phyloP scores from a whole-genome alignment of 1,140 invertebrate genomes.

The Planococcus citri region DNA sequence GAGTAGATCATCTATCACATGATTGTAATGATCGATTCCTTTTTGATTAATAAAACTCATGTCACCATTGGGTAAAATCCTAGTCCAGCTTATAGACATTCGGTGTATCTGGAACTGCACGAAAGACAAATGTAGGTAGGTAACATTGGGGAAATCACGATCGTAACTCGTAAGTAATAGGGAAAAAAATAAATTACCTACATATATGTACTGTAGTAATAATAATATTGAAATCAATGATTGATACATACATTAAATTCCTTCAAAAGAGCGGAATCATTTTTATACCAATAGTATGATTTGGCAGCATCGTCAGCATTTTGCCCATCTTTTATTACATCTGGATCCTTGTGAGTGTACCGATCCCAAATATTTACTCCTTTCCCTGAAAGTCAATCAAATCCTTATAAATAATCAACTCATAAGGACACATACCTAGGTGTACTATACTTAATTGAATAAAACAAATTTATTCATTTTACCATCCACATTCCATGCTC shows the following conservation, averaged over 20 bases:
- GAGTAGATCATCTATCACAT: constrained; percentile 46
- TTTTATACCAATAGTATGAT: constrained; percentile 43
- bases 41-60: constrained; percentile 43
- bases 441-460: too few species aligned
- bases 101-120: constrained; percentile 42
- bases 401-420: too few species aligned
- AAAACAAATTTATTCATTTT: constrained; percentile 10
- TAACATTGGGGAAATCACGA: too few species aligned
- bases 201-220: background rate
- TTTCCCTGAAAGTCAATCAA: constrained; percentile 28
- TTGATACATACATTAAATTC: constrained; percentile 34
- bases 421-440: too few species aligned
- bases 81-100: constrained; percentile 55
- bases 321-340: constrained; percentile 39
- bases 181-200: too few species aligned
- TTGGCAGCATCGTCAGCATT: constrained; percentile 46
- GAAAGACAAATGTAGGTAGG: too few species aligned
- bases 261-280: constrained; percentile 39
- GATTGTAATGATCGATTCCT: constrained; percentile 51
- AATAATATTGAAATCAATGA: background rate
- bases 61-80: constrained; percentile 50
- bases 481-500: constrained; percentile 54
- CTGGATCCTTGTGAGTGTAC: constrained; percentile 32
- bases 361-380: constrained; percentile 33
- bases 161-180: too few species aligned